Evolutionary conservation across 2,797 vertebrate genomes (phyloP).

Genomic region (Trachurus trachurus): DNA sequence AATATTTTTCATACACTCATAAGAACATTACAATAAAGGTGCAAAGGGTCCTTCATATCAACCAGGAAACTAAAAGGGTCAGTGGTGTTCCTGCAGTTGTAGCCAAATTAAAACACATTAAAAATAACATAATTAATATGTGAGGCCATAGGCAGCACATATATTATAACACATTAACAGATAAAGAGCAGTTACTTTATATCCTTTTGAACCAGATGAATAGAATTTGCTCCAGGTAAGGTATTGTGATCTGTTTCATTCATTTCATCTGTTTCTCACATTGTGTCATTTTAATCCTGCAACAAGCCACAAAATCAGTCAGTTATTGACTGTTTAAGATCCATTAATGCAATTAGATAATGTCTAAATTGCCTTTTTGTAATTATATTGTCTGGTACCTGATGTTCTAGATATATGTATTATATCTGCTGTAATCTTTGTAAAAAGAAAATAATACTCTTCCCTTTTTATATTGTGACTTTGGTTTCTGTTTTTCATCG

Average conservation of each 20-base stretch:
- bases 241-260: neutral
- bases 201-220: slow-evolving; percentile 6
- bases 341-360: slow-evolving; percentile 61
- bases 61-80: slow-evolving; percentile 7
- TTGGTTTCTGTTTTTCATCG: slow-evolving; percentile 61
- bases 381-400: slow-evolving; percentile 48
- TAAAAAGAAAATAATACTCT: slow-evolving; percentile 67
- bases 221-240: neutral
- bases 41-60: neutral
- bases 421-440: slow-evolving; percentile 78
- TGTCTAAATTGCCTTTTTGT: slow-evolving; percentile 55
- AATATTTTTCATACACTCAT: neutral
- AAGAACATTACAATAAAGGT: neutral
- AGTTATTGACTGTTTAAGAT: slow-evolving; percentile 37
- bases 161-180: slow-evolving; percentile 6
- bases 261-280: slow-evolving; percentile 24
- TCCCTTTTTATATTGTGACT: slow-evolving; percentile 77
- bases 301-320: slow-evolving; percentile 23
- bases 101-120: slow-evolving; percentile 5
- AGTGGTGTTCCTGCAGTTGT: neutral
- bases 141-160: neutral
- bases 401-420: slow-evolving; percentile 60
- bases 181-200: neutral
- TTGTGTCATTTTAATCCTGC: slow-evolving; percentile 23
- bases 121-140: neutral